Evolutionary conservation across 2,888 invertebrate genomes (phyloP).

Genomic region (Zele albiditarsus): DNA sequence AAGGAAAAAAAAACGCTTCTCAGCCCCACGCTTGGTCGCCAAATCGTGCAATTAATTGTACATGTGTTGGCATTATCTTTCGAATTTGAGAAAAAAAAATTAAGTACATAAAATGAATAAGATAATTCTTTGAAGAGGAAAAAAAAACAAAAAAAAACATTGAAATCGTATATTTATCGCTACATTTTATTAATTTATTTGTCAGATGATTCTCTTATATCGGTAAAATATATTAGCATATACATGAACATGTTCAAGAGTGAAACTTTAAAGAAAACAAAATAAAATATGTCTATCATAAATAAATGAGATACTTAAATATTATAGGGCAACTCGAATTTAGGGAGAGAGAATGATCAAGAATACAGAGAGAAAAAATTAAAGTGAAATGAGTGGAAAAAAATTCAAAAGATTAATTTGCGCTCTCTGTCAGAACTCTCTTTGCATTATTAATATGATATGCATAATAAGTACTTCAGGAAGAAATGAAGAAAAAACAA

Average conservation of each 20-base stretch:
- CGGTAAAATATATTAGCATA: constrained; percentile 53
- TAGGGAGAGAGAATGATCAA: constrained; percentile 18
- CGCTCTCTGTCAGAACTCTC: constrained; percentile 67
- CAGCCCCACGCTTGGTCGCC: constrained; percentile 13
- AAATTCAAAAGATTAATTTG: constrained; percentile 53
- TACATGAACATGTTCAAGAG: constrained; percentile 59
- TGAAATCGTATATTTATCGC: constrained; percentile 33
- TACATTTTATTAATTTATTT: constrained; percentile 54
- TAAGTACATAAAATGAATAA: neutral
- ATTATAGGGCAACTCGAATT: constrained; percentile 38
- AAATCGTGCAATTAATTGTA: constrained; percentile 18
- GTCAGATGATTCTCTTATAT: constrained; percentile 37
- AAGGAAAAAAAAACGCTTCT: neutral
- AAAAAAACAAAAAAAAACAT: constrained; percentile 20
- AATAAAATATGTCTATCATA: constrained; percentile 40
- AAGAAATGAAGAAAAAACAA: constrained; percentile 43
- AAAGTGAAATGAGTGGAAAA: constrained; percentile 15
- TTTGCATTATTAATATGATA: constrained; percentile 66
- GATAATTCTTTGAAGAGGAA: neutral
- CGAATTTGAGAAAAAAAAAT: neutral
- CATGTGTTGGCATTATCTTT: constrained; percentile 26
- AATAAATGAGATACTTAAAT: constrained; percentile 40
- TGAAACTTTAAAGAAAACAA: constrained; percentile 43
- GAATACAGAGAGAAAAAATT: constrained; percentile 21
- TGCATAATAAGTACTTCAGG: constrained; percentile 58